phyloP scores from a whole-genome alignment of 1,140 invertebrate species.

The Varroa destructor region DNA sequence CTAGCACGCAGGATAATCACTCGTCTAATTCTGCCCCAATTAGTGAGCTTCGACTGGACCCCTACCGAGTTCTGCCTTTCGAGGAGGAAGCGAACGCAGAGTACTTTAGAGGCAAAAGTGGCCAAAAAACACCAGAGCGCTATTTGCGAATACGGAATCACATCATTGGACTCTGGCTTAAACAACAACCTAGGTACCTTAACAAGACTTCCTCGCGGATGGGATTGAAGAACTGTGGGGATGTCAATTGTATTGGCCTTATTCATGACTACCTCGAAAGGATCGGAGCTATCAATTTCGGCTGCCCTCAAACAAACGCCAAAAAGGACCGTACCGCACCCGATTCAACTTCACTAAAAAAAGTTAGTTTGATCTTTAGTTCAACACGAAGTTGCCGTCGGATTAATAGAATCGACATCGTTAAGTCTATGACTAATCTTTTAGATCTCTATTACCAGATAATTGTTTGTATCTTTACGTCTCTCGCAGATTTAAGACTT shows the following conservation, averaged over 20 bases:
- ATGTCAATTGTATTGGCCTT: slow-evolving; percentile 51
- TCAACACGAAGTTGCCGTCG: no score
- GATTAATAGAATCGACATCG: no score
- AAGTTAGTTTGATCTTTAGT: no score
- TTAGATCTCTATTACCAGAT: no score
- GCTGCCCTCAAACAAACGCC: slow-evolving; percentile 38
- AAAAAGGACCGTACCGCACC: slow-evolving; percentile 21
- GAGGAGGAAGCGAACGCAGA: slow-evolving; percentile 48
- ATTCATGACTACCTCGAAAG: slow-evolving; percentile 52
- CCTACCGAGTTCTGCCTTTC: slow-evolving; percentile 9
- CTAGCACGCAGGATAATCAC: no score
- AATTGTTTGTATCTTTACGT: no score
- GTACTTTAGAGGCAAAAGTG: slow-evolving; percentile 47
- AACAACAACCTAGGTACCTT: slow-evolving; percentile 47
- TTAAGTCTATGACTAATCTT: no score
- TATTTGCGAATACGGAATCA: slow-evolving; percentile 51
- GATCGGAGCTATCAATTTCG: slow-evolving; percentile 53
- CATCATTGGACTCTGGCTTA: slow-evolving; percentile 48
- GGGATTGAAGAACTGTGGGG: slow-evolving; percentile 51
- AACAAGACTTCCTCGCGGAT: slow-evolving; percentile 48
- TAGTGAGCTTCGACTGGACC: background rate
- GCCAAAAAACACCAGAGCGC: slow-evolving; percentile 47
- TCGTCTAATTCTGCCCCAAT: background rate
- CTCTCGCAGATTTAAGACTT: no score
- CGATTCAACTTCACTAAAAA: no score